These are phyloP conservation scores for Monoplex corrugatus DNA, from an alignment of 2,888 invertebrate genomes.

Conservation along the genomic window DNA sequence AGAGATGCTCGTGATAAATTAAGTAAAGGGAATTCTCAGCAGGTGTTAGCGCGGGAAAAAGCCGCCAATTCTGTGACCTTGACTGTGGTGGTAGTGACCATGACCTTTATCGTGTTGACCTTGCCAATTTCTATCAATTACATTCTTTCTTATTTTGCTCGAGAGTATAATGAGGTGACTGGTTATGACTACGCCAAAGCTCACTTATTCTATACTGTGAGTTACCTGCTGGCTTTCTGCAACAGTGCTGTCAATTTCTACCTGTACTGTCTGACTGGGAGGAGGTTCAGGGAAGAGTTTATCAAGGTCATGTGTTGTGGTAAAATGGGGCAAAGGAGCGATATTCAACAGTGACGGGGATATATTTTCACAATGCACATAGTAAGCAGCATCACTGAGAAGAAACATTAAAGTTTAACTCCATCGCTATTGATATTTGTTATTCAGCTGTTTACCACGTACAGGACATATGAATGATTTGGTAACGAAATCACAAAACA, in stretches of 20 bases:
- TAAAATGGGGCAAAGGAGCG: no score
- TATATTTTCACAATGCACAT: no score
- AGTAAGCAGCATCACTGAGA: no score
- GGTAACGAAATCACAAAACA: no score
- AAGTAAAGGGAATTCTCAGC: not conserved
- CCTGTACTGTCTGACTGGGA: not conserved
- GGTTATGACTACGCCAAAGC: not conserved
- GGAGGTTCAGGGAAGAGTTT: not conserved
- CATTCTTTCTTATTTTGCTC: not conserved
- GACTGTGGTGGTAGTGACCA: not conserved
- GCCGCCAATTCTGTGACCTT: not conserved
- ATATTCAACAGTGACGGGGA: no score
- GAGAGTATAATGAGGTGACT: not conserved
- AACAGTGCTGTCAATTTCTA: conserved; percentile 3
- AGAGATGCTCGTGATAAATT: not conserved
- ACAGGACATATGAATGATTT: no score
- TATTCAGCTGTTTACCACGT: no score
- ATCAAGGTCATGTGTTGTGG: not conserved
- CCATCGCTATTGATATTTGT: no score
- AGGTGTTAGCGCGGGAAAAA: not conserved
- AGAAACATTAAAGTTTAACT: no score
- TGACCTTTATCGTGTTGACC: not conserved
- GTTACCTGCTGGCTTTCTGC: not conserved
- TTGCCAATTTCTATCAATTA: not conserved
- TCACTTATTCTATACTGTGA: not conserved